Conservation (phyloP, 2,113 vertebrate species). For the Tachuris rubrigastra region DNA sequence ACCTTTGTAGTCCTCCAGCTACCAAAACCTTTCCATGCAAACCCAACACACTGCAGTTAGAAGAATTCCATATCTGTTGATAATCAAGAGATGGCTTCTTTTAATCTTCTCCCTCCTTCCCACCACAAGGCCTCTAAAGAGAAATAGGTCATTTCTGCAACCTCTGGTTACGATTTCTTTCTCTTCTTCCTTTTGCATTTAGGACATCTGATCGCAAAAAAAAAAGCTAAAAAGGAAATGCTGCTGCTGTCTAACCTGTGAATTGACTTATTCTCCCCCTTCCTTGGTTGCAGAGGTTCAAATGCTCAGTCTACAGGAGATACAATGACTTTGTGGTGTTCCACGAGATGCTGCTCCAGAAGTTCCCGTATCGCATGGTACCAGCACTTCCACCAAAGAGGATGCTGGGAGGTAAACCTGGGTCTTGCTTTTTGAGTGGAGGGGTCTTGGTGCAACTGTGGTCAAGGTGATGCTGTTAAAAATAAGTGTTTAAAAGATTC, state of each 20-base stretch:
- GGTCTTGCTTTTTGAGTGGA: neutral
- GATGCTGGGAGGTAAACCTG: conserved; percentile 88
- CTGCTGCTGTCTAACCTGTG: neutral
- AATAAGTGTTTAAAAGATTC: accelerated
- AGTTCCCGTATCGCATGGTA: conserved; percentile 92
- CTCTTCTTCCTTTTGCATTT: neutral
- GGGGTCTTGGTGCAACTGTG: accelerated
- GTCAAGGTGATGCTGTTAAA: neutral
- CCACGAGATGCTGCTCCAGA: conserved; percentile 92
- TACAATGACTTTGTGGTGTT: conserved; percentile 97
- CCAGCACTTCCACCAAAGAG: conserved; percentile 93
- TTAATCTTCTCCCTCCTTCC: neutral
- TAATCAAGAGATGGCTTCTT: neutral
- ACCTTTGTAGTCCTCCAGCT: neutral
- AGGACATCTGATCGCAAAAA: neutral
- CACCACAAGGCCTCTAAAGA: neutral
- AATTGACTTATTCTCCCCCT: accelerated
- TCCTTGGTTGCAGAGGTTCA: conserved; percentile 77
- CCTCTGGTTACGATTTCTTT: neutral
- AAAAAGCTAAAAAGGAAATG: neutral
- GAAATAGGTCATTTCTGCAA: accelerated
- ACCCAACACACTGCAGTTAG: neutral
- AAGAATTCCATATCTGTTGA: neutral
- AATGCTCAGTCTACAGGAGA: conserved; percentile 87
- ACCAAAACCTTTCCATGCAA: neutral